These are phyloP conservation scores for Paradoxurus hermaphroditus DNA, from an alignment of 2,113 vertebrate species.

Conservation along the genomic window DNA sequence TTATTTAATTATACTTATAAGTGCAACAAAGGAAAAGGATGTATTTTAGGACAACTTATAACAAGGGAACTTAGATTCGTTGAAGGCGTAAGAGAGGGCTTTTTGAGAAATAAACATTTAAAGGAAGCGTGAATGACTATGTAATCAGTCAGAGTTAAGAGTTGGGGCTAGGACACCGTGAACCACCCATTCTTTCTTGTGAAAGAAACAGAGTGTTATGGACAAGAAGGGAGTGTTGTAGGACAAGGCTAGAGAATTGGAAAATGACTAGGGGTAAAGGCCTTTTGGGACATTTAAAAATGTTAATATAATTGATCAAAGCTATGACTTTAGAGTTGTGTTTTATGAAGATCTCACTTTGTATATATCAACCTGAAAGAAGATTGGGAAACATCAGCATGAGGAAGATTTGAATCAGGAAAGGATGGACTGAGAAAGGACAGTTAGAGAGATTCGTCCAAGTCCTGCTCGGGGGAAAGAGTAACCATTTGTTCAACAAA, in stretches of 20 bases:
- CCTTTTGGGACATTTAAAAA: not conserved
- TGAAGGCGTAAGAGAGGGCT: not conserved
- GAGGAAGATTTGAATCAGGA: not conserved
- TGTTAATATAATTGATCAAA: not conserved
- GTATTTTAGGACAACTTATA: not conserved
- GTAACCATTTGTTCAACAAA: not conserved
- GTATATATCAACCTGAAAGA: not conserved
- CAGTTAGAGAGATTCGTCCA: not conserved
- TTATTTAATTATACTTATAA: not conserved
- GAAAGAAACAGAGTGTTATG: not conserved
- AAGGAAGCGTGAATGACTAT: not conserved
- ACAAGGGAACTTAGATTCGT: not conserved
- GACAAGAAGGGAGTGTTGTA: not conserved
- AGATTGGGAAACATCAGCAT: not conserved
- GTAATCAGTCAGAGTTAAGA: not conserved
- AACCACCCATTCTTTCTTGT: not conserved
- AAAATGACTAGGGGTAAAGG: not conserved
- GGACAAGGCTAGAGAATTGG: not conserved
- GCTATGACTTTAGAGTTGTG: not conserved
- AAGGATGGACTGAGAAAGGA: not conserved
- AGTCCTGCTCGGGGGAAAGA: not conserved
- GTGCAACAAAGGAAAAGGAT: not conserved
- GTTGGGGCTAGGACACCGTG: not conserved
- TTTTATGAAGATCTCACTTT: not conserved
- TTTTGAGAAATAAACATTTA: constrained; percentile 14